Conservation (phyloP, 2,888 invertebrate genomes). For the Lasioglossum malachurum region DNA sequence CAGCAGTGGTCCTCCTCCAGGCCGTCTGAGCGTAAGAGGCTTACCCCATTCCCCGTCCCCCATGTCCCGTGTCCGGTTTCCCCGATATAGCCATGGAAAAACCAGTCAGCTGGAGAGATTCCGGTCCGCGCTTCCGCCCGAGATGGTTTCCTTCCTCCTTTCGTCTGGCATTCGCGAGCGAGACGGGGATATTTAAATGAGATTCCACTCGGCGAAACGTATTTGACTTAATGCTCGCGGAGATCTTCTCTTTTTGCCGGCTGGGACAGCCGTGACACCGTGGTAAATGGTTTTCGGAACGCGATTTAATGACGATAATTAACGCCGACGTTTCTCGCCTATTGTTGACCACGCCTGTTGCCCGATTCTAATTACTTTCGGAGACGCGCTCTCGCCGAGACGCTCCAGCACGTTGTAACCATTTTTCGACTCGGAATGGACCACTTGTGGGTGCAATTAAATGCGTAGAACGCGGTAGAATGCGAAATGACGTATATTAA, state of each 20-base stretch:
- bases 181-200: slow-evolving; percentile 55
- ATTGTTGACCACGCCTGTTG: not conserved
- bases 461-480: not conserved
- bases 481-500: not conserved
- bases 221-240: slow-evolving; percentile 48
- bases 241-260: slow-evolving; percentile 24
- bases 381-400: not conserved
- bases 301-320: slow-evolving; percentile 48
- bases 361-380: not conserved
- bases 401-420: not conserved
- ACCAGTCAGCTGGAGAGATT: slow-evolving; percentile 41
- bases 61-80: slow-evolving; percentile 21
- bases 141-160: slow-evolving; percentile 21
- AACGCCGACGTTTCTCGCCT: slow-evolving; percentile 20
- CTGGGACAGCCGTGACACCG: slow-evolving; percentile 20
- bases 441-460: not conserved
- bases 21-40: slow-evolving; percentile 52
- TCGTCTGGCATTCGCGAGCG: slow-evolving; percentile 13
- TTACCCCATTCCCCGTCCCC: slow-evolving; percentile 23
- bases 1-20: slow-evolving; percentile 20
- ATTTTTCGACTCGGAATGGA: not conserved
- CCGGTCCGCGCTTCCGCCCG: slow-evolving; percentile 28
- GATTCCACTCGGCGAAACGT: slow-evolving; percentile 48
- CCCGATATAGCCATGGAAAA: slow-evolving; percentile 42
- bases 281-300: slow-evolving; percentile 35